phyloP scores from a whole-genome alignment of 2,888 invertebrate species.

The Cerceris rybyensis region DNA sequence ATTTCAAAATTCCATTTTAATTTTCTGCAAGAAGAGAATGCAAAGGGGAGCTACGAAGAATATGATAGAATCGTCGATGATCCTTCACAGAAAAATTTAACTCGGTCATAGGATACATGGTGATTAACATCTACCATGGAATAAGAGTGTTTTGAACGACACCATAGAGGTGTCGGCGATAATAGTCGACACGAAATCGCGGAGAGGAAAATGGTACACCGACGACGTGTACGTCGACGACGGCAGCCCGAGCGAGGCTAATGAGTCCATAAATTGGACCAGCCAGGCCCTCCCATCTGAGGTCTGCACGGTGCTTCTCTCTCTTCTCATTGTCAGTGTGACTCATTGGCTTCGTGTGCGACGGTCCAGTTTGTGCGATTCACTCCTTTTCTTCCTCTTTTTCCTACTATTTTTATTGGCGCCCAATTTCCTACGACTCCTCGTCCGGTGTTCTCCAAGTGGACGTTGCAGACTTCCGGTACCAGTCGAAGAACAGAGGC shows the following conservation, averaged over 20 bases:
- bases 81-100: no score
- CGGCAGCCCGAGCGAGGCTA: conserved; percentile 69
- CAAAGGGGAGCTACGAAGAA: no score
- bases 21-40: no score
- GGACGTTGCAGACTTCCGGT: no score
- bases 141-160: no score
- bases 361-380: conserved; percentile 42
- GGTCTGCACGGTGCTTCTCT: conserved; percentile 67
- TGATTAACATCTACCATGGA: no score
- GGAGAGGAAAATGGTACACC: conserved; percentile 41
- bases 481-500: no score
- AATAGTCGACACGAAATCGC: conserved; percentile 38
- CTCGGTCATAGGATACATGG: no score
- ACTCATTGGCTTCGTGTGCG: conserved; percentile 64
- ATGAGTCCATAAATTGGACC: conserved; percentile 80
- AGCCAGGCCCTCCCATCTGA: conserved; percentile 69
- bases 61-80: no score
- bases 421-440: not conserved
- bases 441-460: not conserved
- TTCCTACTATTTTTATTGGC: conserved; percentile 20
- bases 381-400: conserved; percentile 33
- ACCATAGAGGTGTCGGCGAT: conserved; percentile 40
- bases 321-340: conserved; percentile 68
- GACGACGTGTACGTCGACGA: conserved; percentile 63
- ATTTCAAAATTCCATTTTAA: no score